Conservation (phyloP, 1,140 invertebrate species). For the Drosophila simulans region DNA sequence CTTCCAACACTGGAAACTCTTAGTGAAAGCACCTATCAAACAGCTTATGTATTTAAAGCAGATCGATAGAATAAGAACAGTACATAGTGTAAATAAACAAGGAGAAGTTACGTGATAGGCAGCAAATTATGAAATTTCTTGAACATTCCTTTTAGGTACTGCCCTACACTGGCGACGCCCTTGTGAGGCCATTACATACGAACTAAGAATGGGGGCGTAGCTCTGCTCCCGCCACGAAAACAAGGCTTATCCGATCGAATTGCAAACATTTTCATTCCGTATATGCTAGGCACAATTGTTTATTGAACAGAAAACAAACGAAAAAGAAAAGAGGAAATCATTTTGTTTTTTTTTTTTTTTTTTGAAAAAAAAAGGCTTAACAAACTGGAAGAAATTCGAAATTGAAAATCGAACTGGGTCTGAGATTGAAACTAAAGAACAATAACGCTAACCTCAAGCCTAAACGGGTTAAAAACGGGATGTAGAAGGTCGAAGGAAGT, state of each 20-base stretch:
- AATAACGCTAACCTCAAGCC: constrained; percentile 16
- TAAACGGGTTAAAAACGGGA: constrained; percentile 1
- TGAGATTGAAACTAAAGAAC: constrained; percentile 29
- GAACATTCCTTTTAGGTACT: too few relatives aligned
- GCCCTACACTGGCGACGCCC: too few relatives aligned
- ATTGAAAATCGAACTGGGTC: constrained; percentile 14
- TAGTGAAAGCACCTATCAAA: too few relatives aligned
- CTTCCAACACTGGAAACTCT: too few relatives aligned
- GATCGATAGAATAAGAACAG: too few relatives aligned
- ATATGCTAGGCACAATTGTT: constrained; percentile 39
- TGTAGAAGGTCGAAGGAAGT: constrained; percentile 14
- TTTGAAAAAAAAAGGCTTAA: constrained; percentile 8
- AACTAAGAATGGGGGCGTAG: constrained; percentile 18
- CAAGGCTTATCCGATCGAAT: constrained; percentile 16
- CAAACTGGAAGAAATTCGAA: constrained; percentile 24
- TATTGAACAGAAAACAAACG: constrained; percentile 3
- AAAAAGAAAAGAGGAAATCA: background rate
- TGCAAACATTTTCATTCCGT: constrained; percentile 17
- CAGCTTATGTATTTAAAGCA: too few relatives aligned
- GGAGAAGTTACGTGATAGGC: too few relatives aligned
- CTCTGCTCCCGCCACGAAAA: constrained; percentile 24
- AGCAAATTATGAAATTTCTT: too few relatives aligned
- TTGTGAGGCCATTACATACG: constrained; percentile 4
- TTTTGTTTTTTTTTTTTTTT: background rate
- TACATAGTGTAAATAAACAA: too few relatives aligned